These are phyloP conservation scores for Sinocyclocheilus anshuiensis DNA, from an alignment of 2,113 vertebrate genomes.

Conservation along the genomic window DNA sequence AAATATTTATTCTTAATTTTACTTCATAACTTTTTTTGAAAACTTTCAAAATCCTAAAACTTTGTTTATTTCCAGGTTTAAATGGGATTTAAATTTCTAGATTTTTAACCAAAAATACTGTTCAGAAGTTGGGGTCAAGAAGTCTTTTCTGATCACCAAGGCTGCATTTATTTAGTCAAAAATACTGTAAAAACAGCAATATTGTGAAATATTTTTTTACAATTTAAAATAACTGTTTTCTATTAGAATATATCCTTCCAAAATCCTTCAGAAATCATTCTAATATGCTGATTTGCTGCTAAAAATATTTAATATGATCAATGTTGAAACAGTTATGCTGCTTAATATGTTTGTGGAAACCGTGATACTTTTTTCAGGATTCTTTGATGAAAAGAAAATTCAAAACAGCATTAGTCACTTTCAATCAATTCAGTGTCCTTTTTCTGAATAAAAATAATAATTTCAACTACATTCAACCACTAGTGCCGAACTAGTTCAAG, in stretches of 20 bases:
- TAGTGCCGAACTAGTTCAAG: no score
- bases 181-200: neutral
- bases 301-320: no score
- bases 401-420: neutral
- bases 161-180: neutral
- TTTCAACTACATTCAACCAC: neutral
- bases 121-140: neutral
- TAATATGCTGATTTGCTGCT: neutral
- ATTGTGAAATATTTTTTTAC: neutral
- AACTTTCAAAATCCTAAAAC: neutral
- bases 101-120: neutral
- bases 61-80: neutral
- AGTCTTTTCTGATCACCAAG: neutral
- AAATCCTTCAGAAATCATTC: neutral
- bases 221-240: neutral
- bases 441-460: neutral
- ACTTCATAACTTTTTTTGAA: neutral
- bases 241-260: neutral
- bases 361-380: no score
- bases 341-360: no score
- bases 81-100: neutral
- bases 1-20: neutral
- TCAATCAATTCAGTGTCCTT: neutral
- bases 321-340: no score
- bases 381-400: no score